phyloP scores from a whole-genome alignment of 2,113 vertebrate genomes.

The Megaptera novaeangliae region DNA sequence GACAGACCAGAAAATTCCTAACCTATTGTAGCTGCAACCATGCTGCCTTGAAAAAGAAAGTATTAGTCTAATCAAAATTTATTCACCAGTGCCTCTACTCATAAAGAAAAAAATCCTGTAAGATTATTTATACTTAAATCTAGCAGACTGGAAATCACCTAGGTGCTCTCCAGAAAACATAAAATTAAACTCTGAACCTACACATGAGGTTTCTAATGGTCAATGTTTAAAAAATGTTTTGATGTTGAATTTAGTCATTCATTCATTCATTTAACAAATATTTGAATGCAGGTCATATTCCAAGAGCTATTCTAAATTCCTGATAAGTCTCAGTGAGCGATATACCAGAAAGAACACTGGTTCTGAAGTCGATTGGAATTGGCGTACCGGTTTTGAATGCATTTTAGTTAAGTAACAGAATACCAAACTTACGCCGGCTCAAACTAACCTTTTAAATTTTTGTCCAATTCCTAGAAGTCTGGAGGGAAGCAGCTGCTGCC shows the following conservation, averaged over 20 bases:
- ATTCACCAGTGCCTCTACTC: slow-evolving; percentile 5
- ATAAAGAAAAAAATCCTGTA: neutral
- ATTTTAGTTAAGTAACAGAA: neutral
- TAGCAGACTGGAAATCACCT: neutral
- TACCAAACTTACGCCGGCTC: neutral
- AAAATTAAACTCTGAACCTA: slow-evolving; percentile 22
- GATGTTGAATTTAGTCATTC: neutral
- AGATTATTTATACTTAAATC: slow-evolving; percentile 26
- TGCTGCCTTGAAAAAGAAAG: neutral
- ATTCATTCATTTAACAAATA: neutral
- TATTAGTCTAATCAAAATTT: slow-evolving; percentile 47
- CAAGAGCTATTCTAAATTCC: neutral
- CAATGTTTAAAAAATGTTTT: neutral
- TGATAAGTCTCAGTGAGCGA: neutral
- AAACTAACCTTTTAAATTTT: neutral
- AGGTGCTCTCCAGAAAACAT: neutral
- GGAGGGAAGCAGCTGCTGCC: neutral
- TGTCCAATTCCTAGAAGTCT: neutral
- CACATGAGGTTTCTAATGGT: neutral
- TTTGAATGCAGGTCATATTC: neutral
- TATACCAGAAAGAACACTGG: neutral
- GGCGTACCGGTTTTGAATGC: neutral
- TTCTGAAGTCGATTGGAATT: neutral
- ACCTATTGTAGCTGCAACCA: neutral
- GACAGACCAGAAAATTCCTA: slow-evolving; percentile 46